phyloP scores from a whole-genome alignment of 2,797 vertebrate species.

The Takifugu ocellatus region DNA sequence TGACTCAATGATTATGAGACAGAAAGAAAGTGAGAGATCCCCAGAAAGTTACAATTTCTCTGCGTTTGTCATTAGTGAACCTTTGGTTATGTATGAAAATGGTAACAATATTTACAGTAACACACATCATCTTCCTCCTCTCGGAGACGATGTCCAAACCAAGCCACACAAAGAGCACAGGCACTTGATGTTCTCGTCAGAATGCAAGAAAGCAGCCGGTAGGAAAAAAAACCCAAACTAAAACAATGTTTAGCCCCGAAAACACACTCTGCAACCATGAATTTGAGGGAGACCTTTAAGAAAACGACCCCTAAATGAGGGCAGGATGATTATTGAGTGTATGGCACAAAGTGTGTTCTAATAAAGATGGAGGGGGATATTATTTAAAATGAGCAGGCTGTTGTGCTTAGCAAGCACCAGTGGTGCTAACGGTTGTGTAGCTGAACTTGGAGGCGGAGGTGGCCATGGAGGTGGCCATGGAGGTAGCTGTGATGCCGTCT shows the following conservation, averaged over 20 bases:
- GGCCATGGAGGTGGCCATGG: slow-evolving; percentile 66
- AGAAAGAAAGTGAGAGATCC: not conserved
- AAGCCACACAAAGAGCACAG: slow-evolving; percentile 54
- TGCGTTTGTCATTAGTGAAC: slow-evolving; percentile 13
- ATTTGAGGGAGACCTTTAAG: slow-evolving; percentile 43
- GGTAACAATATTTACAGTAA: slow-evolving; percentile 24
- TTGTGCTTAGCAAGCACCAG: slow-evolving; percentile 73
- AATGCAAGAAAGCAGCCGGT: slow-evolving; percentile 48
- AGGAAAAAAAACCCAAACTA: slow-evolving; percentile 23
- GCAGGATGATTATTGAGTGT: slow-evolving; percentile 30
- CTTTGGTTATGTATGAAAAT: slow-evolving; percentile 37
- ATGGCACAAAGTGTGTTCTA: slow-evolving; percentile 32
- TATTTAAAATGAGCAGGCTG: slow-evolving; percentile 6
- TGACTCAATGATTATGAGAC: too few species aligned
- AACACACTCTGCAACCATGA: slow-evolving; percentile 41
- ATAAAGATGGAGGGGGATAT: slow-evolving; percentile 33
- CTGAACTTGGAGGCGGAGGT: slow-evolving; percentile 86
- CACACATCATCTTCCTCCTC: not conserved
- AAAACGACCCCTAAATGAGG: slow-evolving; percentile 18
- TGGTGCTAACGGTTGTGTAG: slow-evolving; percentile 90
- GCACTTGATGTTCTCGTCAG: slow-evolving; percentile 63
- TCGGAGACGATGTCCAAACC: slow-evolving; percentile 11
- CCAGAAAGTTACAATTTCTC: slow-evolving; percentile 1
- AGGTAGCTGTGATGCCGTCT: slow-evolving; percentile 49
- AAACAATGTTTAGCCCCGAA: slow-evolving; percentile 3